phyloP scores from a whole-genome alignment of 2,113 vertebrate species.

The Hippopotamus amphibius region DNA sequence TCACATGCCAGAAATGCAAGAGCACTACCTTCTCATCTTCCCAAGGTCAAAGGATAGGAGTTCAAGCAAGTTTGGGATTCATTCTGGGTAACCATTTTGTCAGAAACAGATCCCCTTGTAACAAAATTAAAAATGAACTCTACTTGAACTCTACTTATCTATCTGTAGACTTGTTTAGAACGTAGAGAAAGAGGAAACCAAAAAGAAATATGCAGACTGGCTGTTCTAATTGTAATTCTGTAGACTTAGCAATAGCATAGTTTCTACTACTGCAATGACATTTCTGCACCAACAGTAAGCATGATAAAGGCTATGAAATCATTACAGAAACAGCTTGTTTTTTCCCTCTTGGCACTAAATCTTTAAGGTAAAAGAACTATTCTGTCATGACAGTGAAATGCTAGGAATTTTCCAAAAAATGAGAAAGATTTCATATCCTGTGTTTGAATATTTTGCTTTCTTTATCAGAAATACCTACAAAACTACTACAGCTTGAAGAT shows the following conservation, averaged over 20 bases:
- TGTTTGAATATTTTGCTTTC: not conserved
- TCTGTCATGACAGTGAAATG: slow-evolving; percentile 81
- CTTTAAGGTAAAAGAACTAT: not conserved
- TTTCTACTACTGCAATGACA: not conserved
- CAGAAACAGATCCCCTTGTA: not conserved
- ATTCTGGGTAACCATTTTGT: not conserved
- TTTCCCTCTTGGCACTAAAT: not conserved
- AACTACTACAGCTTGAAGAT: slow-evolving; percentile 77
- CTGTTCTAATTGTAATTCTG: not conserved
- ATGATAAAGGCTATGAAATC: not conserved
- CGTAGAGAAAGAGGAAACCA: not conserved
- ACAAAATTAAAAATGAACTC: not conserved
- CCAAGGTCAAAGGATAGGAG: not conserved
- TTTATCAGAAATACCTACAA: slow-evolving; percentile 80
- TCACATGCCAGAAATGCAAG: not conserved
- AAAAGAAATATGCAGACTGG: not conserved
- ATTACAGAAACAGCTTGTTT: slow-evolving; percentile 78
- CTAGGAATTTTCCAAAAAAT: not conserved
- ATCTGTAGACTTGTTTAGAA: not conserved
- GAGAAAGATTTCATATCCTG: not conserved
- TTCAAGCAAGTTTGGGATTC: not conserved
- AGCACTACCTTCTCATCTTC: not conserved
- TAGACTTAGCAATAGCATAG: not conserved
- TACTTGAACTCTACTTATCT: no score
- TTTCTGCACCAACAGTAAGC: not conserved